Conservation (phyloP, 2,888 invertebrate genomes). For the Gari tellinella region DNA sequence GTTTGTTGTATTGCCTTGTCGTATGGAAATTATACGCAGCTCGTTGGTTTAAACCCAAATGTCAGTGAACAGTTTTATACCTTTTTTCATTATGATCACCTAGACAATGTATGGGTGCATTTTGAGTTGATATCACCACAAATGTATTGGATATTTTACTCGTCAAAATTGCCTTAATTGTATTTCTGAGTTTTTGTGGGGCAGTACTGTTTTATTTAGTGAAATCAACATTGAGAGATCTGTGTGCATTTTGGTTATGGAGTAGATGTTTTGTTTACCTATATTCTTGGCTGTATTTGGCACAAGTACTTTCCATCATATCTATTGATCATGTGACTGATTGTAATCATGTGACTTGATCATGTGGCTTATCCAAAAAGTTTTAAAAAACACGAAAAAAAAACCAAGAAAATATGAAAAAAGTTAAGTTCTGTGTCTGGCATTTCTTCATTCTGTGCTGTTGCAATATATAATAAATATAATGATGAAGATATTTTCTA, state of each 20-base stretch:
- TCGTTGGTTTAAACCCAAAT: conserved; percentile 58
- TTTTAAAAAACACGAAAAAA: no score
- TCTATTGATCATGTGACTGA: background rate
- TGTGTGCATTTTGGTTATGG: conserved; percentile 65
- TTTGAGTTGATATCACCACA: conserved; percentile 63
- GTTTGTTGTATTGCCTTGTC: conserved; percentile 67
- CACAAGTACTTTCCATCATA: conserved; percentile 45
- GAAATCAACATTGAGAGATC: conserved; percentile 42
- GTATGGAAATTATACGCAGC: conserved; percentile 62
- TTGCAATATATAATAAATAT: conserved; percentile 28
- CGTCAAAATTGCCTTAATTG: conserved; percentile 58
- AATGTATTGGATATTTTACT: conserved; percentile 53
- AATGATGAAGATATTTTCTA: conserved; percentile 3
- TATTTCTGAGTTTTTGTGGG: conserved; percentile 58
- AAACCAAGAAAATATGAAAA: background rate
- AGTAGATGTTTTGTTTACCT: conserved; percentile 64
- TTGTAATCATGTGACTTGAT: conserved; percentile 21
- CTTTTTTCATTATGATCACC: conserved; percentile 61
- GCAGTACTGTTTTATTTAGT: conserved; percentile 61
- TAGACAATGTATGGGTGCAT: conserved; percentile 64
- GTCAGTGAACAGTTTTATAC: conserved; percentile 56
- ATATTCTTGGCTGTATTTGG: conserved; percentile 60
- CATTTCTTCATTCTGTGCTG: conserved; percentile 81
- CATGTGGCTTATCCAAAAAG: conserved; percentile 8
- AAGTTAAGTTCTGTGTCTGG: conserved; percentile 61